phyloP scores from a whole-genome alignment of 1,140 invertebrate genomes.

The Aradophagus sp. region DNA sequence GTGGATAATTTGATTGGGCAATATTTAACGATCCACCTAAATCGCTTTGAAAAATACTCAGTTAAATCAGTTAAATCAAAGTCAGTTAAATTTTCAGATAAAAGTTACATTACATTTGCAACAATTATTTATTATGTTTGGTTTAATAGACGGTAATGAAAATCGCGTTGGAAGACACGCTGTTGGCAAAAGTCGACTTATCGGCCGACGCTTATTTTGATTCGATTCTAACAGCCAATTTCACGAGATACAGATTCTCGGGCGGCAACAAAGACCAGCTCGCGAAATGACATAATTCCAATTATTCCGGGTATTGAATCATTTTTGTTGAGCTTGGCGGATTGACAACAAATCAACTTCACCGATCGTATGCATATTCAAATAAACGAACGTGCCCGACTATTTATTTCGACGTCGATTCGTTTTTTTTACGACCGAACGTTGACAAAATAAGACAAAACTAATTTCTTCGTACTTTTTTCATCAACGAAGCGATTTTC shows the following conservation, averaged over 20 bases:
- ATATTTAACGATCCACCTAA: too few relatives aligned
- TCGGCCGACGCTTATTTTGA: constrained; percentile 34
- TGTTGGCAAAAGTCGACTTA: constrained; percentile 12
- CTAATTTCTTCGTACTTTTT: too few relatives aligned
- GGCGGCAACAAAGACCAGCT: constrained; percentile 32
- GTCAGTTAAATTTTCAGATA: too few relatives aligned
- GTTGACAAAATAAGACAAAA: constrained; percentile 5
- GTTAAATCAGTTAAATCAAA: too few relatives aligned
- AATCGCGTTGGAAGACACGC: constrained; percentile 5
- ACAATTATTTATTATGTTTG: too few relatives aligned
- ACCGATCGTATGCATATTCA: constrained; percentile 14
- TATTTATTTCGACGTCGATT: constrained; percentile 30
- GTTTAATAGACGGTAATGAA: too few relatives aligned
- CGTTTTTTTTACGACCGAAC: constrained; percentile 15
- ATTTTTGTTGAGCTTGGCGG: constrained; percentile 32
- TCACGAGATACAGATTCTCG: constrained; percentile 44
- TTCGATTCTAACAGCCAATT: constrained; percentile 44
- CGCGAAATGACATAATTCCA: constrained; percentile 45
- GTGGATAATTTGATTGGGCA: too few relatives aligned
- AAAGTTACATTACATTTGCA: too few relatives aligned
- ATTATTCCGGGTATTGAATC: constrained; percentile 40
- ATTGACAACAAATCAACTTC: constrained; percentile 47
- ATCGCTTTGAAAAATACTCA: too few relatives aligned
- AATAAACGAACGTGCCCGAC: constrained; percentile 24
- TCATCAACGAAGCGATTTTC: too few relatives aligned